A percentile compares a stretch with the other conserved stretches of the same genome.
These are phyloP conservation scores for Mesorhabditis sp. DNA, from an alignment of 2,888 invertebrate genomes.

Conservation along the genomic window DNA sequence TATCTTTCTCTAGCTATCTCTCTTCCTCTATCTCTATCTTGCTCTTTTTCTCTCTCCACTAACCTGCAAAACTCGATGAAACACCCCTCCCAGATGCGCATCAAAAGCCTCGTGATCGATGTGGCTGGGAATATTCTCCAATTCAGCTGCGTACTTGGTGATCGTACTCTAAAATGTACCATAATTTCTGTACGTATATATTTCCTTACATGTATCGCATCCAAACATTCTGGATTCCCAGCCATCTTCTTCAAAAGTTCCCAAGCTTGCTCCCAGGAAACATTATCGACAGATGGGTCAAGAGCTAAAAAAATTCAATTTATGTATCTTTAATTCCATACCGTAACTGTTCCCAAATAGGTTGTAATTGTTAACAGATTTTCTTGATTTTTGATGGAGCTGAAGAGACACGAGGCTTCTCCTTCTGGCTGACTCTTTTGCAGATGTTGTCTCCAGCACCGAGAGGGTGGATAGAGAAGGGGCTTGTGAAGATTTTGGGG, in stretches of 20 bases:
- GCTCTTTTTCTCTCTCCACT: neutral
- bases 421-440: slow-evolving; percentile 43
- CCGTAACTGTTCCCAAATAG: slow-evolving; percentile 7
- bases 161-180: slow-evolving; percentile 30
- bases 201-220: slow-evolving; percentile 60
- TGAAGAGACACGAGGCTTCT: slow-evolving; percentile 55
- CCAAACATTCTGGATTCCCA: slow-evolving; percentile 65
- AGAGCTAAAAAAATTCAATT: neutral
- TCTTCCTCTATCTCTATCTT: neutral
- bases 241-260: slow-evolving; percentile 65
- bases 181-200: neutral
- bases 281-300: slow-evolving; percentile 40
- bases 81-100: slow-evolving; percentile 61
- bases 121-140: slow-evolving; percentile 33
- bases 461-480: slow-evolving; percentile 51
- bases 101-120: slow-evolving; percentile 59
- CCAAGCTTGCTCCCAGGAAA: slow-evolving; percentile 62
- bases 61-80: slow-evolving; percentile 63
- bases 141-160: slow-evolving; percentile 41
- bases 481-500: slow-evolving; percentile 57
- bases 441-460: slow-evolving; percentile 47
- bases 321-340: neutral
- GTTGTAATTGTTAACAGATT: slow-evolving; percentile 28
- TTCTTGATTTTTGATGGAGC: slow-evolving; percentile 41
- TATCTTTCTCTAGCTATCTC: neutral